Evolutionary conservation across 2,888 invertebrate species (phyloP).

Genomic region (Cryptus armator): DNA sequence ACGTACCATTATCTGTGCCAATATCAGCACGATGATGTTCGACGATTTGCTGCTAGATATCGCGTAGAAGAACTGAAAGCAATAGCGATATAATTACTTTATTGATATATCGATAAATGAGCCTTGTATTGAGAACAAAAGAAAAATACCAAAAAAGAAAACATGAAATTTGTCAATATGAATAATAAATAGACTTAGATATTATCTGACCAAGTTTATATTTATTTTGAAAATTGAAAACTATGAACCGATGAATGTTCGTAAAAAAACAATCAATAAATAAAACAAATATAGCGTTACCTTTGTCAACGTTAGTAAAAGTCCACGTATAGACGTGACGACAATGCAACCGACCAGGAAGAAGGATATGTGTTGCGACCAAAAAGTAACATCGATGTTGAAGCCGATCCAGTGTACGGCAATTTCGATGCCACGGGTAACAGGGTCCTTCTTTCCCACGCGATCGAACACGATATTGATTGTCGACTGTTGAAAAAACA

Average conservation of each 20-base stretch:
- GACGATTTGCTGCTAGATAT: conserved; percentile 99
- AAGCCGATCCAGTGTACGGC: conserved; percentile 98
- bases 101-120: conserved; percentile 31
- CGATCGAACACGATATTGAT: conserved; percentile 99
- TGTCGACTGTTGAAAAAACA: conserved; percentile 93
- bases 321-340: conserved; percentile 97
- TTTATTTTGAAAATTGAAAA: too few species aligned
- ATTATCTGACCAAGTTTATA: too few species aligned
- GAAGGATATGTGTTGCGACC: conserved; percentile 99
- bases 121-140: conserved; percentile 11
- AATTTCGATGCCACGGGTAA: conserved; percentile 98
- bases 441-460: conserved; percentile 99
- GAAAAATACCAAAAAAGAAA: neutral
- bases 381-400: conserved; percentile 98
- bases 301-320: conserved; percentile 98
- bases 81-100: conserved; percentile 48
- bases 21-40: conserved; percentile 97
- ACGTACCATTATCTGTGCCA: conserved; percentile 98
- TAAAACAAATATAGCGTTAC: conserved; percentile 85
- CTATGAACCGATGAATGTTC: too few species aligned
- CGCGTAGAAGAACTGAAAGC: conserved; percentile 97
- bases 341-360: conserved; percentile 98
- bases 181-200: conserved; percentile 7
- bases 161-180: conserved; percentile 29
- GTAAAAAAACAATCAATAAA: too few species aligned